phyloP scores from a whole-genome alignment of 2,113 vertebrate species.

The Gymnorhina tibicen region DNA sequence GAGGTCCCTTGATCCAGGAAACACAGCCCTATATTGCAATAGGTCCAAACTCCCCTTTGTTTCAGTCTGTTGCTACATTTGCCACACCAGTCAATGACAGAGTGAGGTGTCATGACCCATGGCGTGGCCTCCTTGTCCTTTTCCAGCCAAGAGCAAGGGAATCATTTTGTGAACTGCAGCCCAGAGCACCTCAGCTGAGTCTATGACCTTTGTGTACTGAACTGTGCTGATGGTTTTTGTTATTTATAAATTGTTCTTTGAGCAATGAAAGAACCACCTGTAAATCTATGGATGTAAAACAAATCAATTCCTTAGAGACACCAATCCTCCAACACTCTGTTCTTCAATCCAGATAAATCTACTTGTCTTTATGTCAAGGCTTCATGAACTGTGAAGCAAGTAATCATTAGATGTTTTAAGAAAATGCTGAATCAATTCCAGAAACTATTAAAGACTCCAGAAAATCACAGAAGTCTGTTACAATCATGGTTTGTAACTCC shows the following conservation, averaged over 20 bases:
- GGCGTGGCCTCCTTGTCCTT: neutral
- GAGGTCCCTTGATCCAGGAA: neutral
- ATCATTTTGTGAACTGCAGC: neutral
- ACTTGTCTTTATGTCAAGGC: neutral
- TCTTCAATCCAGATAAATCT: neutral
- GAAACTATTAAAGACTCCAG: neutral
- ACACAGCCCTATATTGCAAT: neutral
- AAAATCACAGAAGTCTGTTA: neutral
- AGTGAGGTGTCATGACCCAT: neutral
- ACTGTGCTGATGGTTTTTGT: neutral
- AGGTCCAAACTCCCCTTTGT: neutral
- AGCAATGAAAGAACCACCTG: neutral
- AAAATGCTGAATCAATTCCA: neutral
- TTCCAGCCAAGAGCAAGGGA: neutral
- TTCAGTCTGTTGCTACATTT: neutral
- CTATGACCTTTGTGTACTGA: neutral
- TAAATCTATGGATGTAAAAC: neutral
- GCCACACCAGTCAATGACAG: neutral
- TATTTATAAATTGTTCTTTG: neutral
- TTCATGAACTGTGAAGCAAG: neutral
- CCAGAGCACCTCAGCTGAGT: neutral
- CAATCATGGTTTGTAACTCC: neutral
- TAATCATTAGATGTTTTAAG: neutral
- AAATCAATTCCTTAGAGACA: neutral
- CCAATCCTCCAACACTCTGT: neutral